Evolutionary conservation across 2,797 vertebrate genomes (phyloP).

Genomic region (Halcyon badia): DNA sequence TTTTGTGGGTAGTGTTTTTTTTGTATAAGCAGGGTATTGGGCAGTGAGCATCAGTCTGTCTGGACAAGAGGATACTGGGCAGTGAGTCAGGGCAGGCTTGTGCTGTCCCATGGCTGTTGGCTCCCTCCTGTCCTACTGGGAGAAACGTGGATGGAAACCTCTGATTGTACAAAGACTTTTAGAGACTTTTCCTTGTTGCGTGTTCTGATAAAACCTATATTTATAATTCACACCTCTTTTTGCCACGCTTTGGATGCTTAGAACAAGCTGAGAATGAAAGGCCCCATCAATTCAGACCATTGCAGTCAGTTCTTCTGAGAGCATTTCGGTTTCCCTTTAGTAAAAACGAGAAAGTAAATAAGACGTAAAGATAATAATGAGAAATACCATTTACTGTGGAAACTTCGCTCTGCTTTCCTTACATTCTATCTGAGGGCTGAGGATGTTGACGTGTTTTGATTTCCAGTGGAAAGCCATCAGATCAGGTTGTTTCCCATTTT

Average conservation of each 20-base stretch:
- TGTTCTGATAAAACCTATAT: background rate
- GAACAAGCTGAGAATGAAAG: background rate
- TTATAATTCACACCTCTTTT: background rate
- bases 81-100: background rate
- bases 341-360: background rate
- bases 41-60: background rate
- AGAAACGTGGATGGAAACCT: background rate
- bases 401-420: background rate
- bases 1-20: background rate
- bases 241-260: background rate
- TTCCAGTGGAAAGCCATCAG: conserved; percentile 15
- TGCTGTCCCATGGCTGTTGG: background rate
- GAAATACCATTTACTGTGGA: background rate
- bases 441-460: background rate
- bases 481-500: conserved; percentile 9
- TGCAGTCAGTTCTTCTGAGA: background rate
- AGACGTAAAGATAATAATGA: background rate
- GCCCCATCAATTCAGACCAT: background rate
- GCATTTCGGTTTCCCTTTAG: background rate
- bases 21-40: background rate
- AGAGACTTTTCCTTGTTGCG: background rate
- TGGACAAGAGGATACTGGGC: background rate
- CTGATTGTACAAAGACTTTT: background rate
- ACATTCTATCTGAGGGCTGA: background rate
- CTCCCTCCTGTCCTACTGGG: background rate